phyloP scores from a whole-genome alignment of 2,888 invertebrate genomes.

The Linnaemya tessellans region DNA sequence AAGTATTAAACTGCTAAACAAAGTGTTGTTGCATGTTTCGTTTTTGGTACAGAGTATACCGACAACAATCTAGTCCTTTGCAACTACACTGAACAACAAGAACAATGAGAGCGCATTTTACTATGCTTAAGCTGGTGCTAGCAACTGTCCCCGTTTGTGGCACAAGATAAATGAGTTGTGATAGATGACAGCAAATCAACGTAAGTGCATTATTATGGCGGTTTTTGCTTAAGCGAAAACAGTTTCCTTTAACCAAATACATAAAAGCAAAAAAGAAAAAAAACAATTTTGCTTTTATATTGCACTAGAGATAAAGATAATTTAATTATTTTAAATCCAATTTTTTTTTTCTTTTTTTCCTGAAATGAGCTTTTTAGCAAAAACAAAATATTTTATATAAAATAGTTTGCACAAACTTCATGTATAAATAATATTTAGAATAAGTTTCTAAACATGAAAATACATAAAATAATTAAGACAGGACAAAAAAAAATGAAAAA shows the following conservation, averaged over 20 bases:
- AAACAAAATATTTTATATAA: not conserved
- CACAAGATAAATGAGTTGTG: conserved; percentile 82
- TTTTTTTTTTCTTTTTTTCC: not conserved
- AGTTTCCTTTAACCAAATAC: conserved; percentile 36
- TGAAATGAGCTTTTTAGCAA: not conserved
- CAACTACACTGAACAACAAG: conserved; percentile 44
- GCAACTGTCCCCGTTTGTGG: conserved; percentile 67
- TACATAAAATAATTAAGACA: not conserved
- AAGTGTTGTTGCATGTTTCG: conserved; percentile 77
- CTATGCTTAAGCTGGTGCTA: conserved; percentile 55
- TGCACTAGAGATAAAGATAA: not conserved
- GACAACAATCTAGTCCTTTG: conserved; percentile 17
- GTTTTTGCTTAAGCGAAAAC: conserved; percentile 58
- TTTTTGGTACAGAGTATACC: conserved; percentile 68
- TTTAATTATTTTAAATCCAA: conserved; percentile 30
- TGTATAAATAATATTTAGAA: not conserved
- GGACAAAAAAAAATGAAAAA: not conserved
- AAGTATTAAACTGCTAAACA: conserved; percentile 53
- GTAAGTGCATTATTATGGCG: conserved; percentile 81
- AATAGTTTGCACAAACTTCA: not conserved
- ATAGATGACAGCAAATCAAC: conserved; percentile 82
- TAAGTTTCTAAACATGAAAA: not conserved
- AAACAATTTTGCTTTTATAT: not conserved
- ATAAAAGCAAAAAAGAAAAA: not conserved
- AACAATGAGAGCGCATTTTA: conserved; percentile 47